These are phyloP conservation scores for Alosa alosa DNA, from an alignment of 2,113 vertebrate genomes.

Conservation along the genomic window DNA sequence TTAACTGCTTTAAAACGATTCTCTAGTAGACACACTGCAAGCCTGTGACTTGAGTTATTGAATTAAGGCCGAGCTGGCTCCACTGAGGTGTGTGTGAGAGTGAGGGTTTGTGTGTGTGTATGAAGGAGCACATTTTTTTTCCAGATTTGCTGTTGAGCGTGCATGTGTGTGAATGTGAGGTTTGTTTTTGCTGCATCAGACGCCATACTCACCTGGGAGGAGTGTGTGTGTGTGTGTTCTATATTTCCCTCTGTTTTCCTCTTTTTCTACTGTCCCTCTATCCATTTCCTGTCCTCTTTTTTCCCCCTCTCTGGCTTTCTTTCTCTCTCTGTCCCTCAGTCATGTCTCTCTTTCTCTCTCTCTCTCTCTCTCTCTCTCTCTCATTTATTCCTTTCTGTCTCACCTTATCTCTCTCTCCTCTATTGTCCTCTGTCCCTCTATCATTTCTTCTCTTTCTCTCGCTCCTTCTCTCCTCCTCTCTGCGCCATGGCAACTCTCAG, in stretches of 20 bases:
- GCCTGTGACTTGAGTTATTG: slow-evolving; percentile 7
- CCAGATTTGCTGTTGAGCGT: neutral
- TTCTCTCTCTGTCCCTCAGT: neutral
- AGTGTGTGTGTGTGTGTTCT: slow-evolving; percentile 21
- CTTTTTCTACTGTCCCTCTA: slow-evolving; percentile 31
- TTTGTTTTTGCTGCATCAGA: slow-evolving; percentile 11
- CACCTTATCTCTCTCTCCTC: neutral
- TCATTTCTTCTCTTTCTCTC: neutral
- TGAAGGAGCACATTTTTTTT: slow-evolving; percentile 1
- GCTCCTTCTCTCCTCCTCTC: neutral
- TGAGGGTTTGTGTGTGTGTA: neutral
- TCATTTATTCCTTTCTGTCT: neutral
- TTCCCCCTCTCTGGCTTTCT: slow-evolving; percentile 45
- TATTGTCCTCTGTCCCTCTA: neutral
- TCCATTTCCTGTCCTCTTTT: neutral
- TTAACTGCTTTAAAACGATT: slow-evolving; percentile 17
- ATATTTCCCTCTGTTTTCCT: slow-evolving; percentile 36
- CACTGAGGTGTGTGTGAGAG: neutral
- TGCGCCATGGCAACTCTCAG: slow-evolving; percentile 69
- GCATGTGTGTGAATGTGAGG: neutral
- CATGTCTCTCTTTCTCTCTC: too few relatives aligned
- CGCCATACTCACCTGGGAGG: slow-evolving; percentile 10
- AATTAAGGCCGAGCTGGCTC: slow-evolving; percentile 13
- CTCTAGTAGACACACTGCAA: slow-evolving; percentile 10
- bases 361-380: neutral